These are phyloP conservation scores for Carassius auratus DNA, from an alignment of 2,113 vertebrate genomes.

Conservation along the genomic window DNA sequence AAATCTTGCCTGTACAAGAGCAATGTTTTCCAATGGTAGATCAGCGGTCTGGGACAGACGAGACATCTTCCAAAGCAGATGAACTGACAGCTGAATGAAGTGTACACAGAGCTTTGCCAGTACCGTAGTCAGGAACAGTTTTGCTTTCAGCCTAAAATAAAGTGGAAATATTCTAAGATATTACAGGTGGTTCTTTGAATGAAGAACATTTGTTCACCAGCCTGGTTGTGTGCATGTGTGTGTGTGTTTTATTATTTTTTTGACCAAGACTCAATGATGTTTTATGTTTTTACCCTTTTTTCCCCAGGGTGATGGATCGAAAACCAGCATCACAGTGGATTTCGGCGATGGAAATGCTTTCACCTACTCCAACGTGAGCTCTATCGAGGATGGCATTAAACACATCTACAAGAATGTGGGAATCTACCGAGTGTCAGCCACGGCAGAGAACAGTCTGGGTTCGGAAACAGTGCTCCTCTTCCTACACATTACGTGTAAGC, in stretches of 20 bases:
- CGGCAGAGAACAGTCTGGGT: conserved; percentile 90
- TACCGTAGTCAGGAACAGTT: conserved; percentile 16
- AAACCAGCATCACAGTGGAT: conserved; percentile 90
- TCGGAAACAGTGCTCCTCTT: conserved; percentile 88
- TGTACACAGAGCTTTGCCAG: conserved; percentile 9
- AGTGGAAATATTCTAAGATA: not conserved
- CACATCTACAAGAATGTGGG: conserved; percentile 92
- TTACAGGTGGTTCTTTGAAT: not conserved
- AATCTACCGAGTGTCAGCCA: conserved; percentile 88
- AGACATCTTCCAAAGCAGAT: not conserved
- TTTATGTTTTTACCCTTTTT: conserved; percentile 25
- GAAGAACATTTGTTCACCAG: not conserved
- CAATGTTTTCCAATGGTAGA: not conserved
- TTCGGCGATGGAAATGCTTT: conserved; percentile 92
- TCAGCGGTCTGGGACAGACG: not conserved
- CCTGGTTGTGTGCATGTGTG: not conserved
- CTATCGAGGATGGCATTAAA: conserved; percentile 92
- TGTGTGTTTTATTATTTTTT: not conserved
- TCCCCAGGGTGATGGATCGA: conserved; percentile 86
- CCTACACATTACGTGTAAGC: conserved; percentile 92
- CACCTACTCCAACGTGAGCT: conserved; percentile 94
- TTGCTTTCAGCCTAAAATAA: not conserved
- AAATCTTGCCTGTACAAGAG: not conserved
- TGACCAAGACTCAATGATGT: conserved; percentile 3
- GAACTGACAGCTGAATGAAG: conserved; percentile 26